Percentiles rank a stretch among this genome's conserved stretches.
Conservation (phyloP, 2,888 invertebrate species). For the Hylaea fasciaria region DNA sequence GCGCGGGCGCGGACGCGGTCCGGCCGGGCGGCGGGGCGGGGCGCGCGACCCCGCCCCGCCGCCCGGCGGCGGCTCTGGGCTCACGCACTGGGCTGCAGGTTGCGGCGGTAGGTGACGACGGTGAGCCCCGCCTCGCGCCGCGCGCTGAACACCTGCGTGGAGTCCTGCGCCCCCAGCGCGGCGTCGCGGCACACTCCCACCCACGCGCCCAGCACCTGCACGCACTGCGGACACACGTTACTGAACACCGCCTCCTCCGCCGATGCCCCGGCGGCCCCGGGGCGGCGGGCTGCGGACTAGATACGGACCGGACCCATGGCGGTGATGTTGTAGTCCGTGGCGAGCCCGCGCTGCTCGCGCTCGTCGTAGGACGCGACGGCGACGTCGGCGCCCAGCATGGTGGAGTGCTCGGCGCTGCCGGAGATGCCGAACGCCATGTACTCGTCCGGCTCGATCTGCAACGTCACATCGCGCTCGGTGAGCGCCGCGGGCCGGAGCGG, state of each 20-base stretch:
- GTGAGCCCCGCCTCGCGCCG: slow-evolving; percentile 90
- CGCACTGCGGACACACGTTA: slow-evolving; percentile 86
- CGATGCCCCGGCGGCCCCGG: neutral
- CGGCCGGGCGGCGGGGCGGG: neutral
- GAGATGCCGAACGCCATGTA: slow-evolving; percentile 96
- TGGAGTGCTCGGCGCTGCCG: slow-evolving; percentile 88
- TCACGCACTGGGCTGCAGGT: slow-evolving; percentile 87
- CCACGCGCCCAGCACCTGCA: slow-evolving; percentile 93
- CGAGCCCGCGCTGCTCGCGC: slow-evolving; percentile 86
- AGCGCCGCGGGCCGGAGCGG: too few species aligned
- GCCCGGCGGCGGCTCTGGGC: neutral
- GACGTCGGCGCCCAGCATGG: slow-evolving; percentile 94
- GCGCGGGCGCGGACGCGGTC: neutral
- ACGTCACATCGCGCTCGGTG: neutral
- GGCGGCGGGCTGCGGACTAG: neutral
- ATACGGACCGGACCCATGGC: slow-evolving; percentile 90
- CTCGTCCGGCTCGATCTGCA: slow-evolving; percentile 86
- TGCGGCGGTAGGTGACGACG: slow-evolving; percentile 90
- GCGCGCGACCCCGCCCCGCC: neutral
- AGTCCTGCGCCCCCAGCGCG: slow-evolving; percentile 91
- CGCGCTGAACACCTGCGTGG: slow-evolving; percentile 91
- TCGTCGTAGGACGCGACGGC: slow-evolving; percentile 91
- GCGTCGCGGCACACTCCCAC: slow-evolving; percentile 95
- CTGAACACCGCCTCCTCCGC: slow-evolving; percentile 87
- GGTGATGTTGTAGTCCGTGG: slow-evolving; percentile 93